Conservation (phyloP, 2,113 vertebrate species). For the Prochilodus magdalenae region DNA sequence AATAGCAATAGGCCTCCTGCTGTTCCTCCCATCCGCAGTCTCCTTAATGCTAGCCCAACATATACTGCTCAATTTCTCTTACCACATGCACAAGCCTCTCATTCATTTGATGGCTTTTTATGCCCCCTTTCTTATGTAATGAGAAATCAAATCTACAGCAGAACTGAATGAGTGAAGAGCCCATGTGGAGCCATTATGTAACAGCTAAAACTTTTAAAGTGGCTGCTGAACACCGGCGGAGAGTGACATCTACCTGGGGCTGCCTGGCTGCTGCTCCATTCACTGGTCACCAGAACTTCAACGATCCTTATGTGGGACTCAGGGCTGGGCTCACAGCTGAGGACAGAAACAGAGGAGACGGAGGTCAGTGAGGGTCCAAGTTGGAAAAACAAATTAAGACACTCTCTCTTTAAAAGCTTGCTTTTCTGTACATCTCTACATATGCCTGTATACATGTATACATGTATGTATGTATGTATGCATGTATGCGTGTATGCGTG, state of each 20-base stretch:
- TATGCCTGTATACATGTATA: not conserved
- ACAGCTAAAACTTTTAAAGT: not conserved
- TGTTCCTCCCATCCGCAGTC: constrained; percentile 13
- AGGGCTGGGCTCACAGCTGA: constrained; percentile 87
- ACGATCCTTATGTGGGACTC: constrained; percentile 88
- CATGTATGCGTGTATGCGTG: not conserved
- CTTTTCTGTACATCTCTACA: not conserved
- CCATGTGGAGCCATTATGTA: no score
- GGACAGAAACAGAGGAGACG: constrained; percentile 27
- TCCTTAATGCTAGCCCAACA: constrained; percentile 7
- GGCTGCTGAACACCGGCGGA: not conserved
- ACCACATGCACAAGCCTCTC: not conserved
- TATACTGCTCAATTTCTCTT: not conserved
- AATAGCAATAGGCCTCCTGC: constrained; percentile 34
- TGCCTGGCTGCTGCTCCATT: constrained; percentile 88
- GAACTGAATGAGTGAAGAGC: not conserved
- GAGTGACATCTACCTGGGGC: constrained; percentile 85
- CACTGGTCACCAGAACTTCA: constrained; percentile 90
- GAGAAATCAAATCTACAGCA: constrained; percentile 1
- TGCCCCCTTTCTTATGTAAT: not conserved
- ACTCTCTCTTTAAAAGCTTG: not conserved
- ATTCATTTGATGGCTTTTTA: not conserved
- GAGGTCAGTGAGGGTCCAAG: not conserved
- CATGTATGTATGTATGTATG: not conserved
- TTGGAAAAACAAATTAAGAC: no score